phyloP scores from a whole-genome alignment of 2,797 vertebrate genomes.

The Picus viridis region DNA sequence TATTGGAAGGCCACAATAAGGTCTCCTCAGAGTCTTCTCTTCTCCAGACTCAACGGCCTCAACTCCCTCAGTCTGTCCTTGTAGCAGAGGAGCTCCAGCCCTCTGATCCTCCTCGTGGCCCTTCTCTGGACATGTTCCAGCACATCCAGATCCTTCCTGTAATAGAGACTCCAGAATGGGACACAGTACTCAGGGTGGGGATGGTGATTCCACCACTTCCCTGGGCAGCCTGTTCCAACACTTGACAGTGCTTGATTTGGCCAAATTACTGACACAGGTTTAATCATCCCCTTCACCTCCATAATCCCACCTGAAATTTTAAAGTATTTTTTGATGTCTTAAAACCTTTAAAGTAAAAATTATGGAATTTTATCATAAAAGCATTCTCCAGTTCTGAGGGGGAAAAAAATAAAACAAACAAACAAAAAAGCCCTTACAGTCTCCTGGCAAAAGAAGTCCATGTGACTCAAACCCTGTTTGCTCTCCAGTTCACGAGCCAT shows the following conservation, averaged over 20 bases:
- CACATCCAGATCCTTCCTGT: too few species aligned
- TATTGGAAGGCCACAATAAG: too few species aligned
- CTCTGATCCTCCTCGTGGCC: too few species aligned
- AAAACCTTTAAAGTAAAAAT: background rate
- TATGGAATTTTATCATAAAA: background rate
- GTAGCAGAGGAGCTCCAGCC: too few species aligned
- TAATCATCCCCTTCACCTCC: background rate
- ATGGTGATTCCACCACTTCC: background rate
- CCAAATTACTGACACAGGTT: background rate
- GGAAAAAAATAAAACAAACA: too few species aligned
- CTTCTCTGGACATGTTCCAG: too few species aligned
- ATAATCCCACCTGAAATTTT: background rate
- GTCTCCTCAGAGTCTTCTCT: too few species aligned
- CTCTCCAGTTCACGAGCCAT: background rate
- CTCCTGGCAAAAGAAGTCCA: constrained; percentile 1
- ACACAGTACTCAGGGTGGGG: too few species aligned
- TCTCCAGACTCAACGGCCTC: too few species aligned
- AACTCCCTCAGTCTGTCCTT: too few species aligned
- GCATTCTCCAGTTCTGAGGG: background rate
- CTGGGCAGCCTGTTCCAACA: too few species aligned
- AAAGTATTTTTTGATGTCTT: background rate
- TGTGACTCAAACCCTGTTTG: constrained; percentile 24
- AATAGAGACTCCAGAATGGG: too few species aligned
- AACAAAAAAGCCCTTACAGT: background rate
- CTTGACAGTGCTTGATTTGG: background rate